Evolutionary conservation across 2,797 vertebrate genomes (phyloP).

Genomic region (Phaenicophaeus curvirostris): DNA sequence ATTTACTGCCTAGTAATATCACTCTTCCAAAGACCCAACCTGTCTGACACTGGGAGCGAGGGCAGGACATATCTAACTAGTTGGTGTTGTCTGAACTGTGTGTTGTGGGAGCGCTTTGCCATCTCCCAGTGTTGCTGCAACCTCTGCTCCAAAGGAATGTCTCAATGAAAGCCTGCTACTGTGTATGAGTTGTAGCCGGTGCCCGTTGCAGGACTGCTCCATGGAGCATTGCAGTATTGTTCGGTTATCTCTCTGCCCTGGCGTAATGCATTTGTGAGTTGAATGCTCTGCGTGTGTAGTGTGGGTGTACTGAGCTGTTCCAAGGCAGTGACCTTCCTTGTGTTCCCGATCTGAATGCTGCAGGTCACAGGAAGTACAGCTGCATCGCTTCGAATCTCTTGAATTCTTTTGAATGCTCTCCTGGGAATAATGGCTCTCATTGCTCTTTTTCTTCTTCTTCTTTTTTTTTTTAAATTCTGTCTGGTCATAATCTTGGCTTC

Average conservation of each 20-base stretch:
- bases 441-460: background rate
- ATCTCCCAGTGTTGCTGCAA: background rate
- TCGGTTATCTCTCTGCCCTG: background rate
- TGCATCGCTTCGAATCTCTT: background rate
- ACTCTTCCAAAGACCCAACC: background rate
- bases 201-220: background rate
- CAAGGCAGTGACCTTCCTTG: background rate
- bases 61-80: fast-evolving
- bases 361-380: slow-evolving; percentile 43
- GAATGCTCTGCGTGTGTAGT: background rate
- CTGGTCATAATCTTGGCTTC: background rate
- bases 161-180: background rate
- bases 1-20: background rate
- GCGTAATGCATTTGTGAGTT: fast-evolving
- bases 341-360: background rate
- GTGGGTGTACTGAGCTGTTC: background rate
- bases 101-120: background rate
- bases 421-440: slow-evolving; percentile 12
- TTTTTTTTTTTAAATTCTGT: background rate
- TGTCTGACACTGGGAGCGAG: fast-evolving
- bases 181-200: fast-evolving
- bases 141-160: background rate
- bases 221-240: fast-evolving
- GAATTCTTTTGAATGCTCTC: background rate
- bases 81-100: background rate